Evolutionary conservation across 2,888 invertebrate species (phyloP).

Genomic region (Noctua janthe): DNA sequence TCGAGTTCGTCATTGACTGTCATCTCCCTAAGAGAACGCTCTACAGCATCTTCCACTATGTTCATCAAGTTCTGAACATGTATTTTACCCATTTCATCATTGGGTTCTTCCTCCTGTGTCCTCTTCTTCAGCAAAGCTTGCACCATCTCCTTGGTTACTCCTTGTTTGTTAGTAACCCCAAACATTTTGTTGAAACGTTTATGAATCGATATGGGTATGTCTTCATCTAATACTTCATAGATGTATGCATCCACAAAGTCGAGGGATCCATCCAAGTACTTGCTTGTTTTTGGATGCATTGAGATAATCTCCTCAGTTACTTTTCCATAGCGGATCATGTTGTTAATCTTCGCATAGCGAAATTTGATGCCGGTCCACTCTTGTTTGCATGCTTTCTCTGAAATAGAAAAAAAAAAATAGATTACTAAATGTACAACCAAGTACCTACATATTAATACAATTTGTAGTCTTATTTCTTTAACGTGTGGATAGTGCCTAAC

Average conservation of each 20-base stretch:
- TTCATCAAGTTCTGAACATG: conserved; percentile 60
- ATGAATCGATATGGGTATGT: conserved; percentile 44
- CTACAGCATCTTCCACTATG: conserved; percentile 55
- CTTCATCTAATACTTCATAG: conserved; percentile 51
- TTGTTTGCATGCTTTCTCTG: conserved; percentile 49
- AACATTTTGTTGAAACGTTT: conserved; percentile 57
- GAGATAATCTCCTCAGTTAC: conserved; percentile 51
- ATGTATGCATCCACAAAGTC: conserved; percentile 55
- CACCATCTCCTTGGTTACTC: conserved; percentile 59
- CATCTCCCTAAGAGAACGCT: conserved; percentile 55
- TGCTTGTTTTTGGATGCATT: conserved; percentile 54
- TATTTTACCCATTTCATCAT: conserved; percentile 58
- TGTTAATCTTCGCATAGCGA: conserved; percentile 54
- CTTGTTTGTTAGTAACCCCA: conserved; percentile 49
- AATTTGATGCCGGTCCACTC: conserved; percentile 52
- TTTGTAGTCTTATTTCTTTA: not conserved
- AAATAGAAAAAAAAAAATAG: conserved; percentile 14
- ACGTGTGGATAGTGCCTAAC: no score
- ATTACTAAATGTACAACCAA: not conserved
- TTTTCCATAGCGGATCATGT: conserved; percentile 54
- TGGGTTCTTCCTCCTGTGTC: conserved; percentile 48
- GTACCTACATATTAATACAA: not conserved
- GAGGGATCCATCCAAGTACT: conserved; percentile 49
- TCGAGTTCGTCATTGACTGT: conserved; percentile 32
- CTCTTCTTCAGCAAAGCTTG: conserved; percentile 55